Evolutionary conservation across 2,797 vertebrate species (phyloP), one percentile per base, ranked within the genome.

Genomic region (Leptatherina wallacei): DNA sequence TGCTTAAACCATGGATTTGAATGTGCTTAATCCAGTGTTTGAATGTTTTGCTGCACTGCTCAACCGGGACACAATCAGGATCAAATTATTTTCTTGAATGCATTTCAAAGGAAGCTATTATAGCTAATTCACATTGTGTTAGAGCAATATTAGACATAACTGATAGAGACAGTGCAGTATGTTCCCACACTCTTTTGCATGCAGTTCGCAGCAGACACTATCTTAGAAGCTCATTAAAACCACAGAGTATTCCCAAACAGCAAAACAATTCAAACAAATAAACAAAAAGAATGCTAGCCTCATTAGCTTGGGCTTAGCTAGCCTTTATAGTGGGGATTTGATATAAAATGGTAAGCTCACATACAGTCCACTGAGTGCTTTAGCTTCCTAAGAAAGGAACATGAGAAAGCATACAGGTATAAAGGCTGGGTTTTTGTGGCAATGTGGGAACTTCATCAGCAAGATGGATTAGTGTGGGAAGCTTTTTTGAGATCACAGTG

Each of bases 101-200:
- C 33, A 16, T 71, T 75, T 78, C 55, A 80, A 75, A 59, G 57
- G 6, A 42, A 54, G 42, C 47, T 35, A 56, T 69, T 76, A 59
- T 6, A 49, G 58, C 61, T 68, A 22, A 52, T 57, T 61, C 58
- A 69, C 54, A 58, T 14, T 69, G 20, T 58, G 61, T 51, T 55
- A 30, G 22, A 47, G 62, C 6, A 22, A 57, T 69, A 69, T 77
- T n/a, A 49, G 12, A 67, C 59, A 44, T 66, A 71, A 78, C 47
- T 11, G 36, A 78, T 64, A 64, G 51, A 71, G 61, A 72, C 35
- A 61, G 73, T 27, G n/a, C 30, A 52, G 63, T 22, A 24, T 35
- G 71, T 82, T 83, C 77, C 71, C 78, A 85, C n/a, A 69, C 44
- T 66, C 63, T 52, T 61, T 71, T 55, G 60, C 29, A 30, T 29